Conservation (phyloP, 2,113 vertebrate genomes). For the Porphyrio hochstetteri region DNA sequence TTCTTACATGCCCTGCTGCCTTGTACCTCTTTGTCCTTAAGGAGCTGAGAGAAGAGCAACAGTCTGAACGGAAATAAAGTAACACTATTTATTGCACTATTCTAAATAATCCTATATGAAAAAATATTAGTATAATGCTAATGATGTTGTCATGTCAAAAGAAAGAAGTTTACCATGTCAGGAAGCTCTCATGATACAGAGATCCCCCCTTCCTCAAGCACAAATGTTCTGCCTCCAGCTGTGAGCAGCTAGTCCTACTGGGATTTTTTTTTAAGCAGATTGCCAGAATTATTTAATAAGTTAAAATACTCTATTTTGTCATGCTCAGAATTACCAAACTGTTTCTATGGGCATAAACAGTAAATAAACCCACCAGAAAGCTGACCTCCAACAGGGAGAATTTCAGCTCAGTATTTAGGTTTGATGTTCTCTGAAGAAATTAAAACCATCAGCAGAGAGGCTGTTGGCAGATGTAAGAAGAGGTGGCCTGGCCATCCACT, state of each 20-base stretch:
- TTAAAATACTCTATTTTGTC: neutral
- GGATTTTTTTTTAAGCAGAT: neutral
- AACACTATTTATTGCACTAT: neutral
- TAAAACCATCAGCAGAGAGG: neutral
- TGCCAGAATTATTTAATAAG: neutral
- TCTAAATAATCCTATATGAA: neutral
- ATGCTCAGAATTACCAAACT: neutral
- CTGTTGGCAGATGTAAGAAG: neutral
- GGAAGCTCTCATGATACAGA: neutral
- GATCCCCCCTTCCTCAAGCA: neutral
- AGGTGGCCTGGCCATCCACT: fast-evolving
- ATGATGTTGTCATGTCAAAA: neutral
- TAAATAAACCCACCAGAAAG: neutral
- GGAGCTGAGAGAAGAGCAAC: neutral
- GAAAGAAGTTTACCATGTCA: neutral
- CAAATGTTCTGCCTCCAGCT: neutral
- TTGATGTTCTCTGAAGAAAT: neutral
- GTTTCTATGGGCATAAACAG: neutral
- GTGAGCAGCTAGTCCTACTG: neutral
- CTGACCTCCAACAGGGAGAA: neutral
- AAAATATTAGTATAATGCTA: neutral
- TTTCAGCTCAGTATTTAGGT: neutral
- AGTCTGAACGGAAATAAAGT: neutral
- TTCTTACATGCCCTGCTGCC: neutral
- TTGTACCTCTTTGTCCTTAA: neutral